phyloP scores from a whole-genome alignment of 2,797 vertebrate genomes.

The Periparus ater region DNA sequence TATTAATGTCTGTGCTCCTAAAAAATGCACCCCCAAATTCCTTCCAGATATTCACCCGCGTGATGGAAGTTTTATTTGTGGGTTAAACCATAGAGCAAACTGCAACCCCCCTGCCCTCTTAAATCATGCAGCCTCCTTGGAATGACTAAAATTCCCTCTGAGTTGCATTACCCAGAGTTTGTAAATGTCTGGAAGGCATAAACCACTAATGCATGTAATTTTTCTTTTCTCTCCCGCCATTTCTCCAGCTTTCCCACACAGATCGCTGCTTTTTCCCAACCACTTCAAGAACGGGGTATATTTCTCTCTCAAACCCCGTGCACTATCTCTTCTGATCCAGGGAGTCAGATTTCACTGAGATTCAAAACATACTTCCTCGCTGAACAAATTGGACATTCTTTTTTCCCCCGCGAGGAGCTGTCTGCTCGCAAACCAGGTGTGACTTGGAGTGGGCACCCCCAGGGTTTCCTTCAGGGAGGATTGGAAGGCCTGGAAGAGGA shows the following conservation, averaged over 20 bases:
- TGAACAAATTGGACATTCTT: constrained; percentile 9
- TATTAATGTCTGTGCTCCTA: constrained; percentile 27
- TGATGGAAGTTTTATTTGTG: constrained; percentile 48
- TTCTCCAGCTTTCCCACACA: constrained; percentile 55
- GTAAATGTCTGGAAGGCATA: constrained; percentile 55
- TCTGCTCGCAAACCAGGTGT: not conserved
- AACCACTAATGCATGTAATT: constrained; percentile 54
- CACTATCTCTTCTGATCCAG: not conserved
- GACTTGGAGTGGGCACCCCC: not conserved
- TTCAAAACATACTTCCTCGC: not conserved
- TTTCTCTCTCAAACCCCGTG: not conserved
- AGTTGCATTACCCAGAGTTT: constrained; percentile 44
- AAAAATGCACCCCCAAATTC: constrained; percentile 52
- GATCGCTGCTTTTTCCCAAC: constrained; percentile 29
- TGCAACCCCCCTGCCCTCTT: constrained; percentile 24
- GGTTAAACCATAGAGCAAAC: constrained; percentile 54
- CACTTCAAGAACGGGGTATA: not conserved
- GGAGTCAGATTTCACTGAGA: constrained; percentile 19
- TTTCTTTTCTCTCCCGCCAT: constrained; percentile 9
- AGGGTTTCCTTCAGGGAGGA: not conserved
- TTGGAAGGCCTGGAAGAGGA: not conserved
- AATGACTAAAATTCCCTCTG: constrained; percentile 28
- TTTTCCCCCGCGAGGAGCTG: not conserved
- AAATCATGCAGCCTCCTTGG: constrained; percentile 31
- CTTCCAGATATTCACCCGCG: constrained; percentile 23